Conservation (phyloP, 2,888 invertebrate genomes). For the Ichneumoninae sp. region DNA sequence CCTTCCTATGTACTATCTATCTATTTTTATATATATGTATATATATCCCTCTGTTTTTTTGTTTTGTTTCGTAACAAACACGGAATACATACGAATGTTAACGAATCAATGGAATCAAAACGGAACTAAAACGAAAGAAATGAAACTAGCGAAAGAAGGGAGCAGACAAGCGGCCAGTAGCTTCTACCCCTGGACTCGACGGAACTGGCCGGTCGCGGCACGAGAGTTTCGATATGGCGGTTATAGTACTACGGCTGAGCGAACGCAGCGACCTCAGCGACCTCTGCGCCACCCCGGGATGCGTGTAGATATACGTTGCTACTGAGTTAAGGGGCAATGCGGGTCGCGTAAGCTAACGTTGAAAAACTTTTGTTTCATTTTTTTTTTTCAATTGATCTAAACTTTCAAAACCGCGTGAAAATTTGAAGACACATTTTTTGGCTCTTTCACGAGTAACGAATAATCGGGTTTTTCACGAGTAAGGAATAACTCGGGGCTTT, state of each 20-base stretch:
- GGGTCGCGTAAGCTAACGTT: not conserved
- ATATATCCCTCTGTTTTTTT: conserved; percentile 22
- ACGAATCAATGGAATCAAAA: conserved; percentile 81
- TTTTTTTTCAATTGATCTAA: conserved; percentile 68
- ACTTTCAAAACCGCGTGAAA: not conserved
- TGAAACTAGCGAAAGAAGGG: conserved; percentile 85
- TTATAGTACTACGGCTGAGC: conserved; percentile 84
- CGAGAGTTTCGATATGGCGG: conserved; percentile 48
- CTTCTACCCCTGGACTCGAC: conserved; percentile 86
- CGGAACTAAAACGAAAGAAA: conserved; percentile 82
- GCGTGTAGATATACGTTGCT: conserved; percentile 83
- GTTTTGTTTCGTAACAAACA: conserved; percentile 63
- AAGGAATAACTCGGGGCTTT: too few relatives aligned
- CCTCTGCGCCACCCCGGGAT: conserved; percentile 83
- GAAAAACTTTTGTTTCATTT: not conserved
- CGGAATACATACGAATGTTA: conserved; percentile 69
- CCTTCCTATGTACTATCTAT: conserved; percentile 45
- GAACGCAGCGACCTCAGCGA: conserved; percentile 78
- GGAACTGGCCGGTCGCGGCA: conserved; percentile 76
- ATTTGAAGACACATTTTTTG: not conserved
- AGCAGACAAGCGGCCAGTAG: conserved; percentile 87
- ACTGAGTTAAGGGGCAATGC: not conserved
- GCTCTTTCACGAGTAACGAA: not conserved
- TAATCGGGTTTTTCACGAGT: not conserved
- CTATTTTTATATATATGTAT: conserved; percentile 63